Conservation (phyloP, 1,140 invertebrate genomes). For the Zelostemma sp. region DNA sequence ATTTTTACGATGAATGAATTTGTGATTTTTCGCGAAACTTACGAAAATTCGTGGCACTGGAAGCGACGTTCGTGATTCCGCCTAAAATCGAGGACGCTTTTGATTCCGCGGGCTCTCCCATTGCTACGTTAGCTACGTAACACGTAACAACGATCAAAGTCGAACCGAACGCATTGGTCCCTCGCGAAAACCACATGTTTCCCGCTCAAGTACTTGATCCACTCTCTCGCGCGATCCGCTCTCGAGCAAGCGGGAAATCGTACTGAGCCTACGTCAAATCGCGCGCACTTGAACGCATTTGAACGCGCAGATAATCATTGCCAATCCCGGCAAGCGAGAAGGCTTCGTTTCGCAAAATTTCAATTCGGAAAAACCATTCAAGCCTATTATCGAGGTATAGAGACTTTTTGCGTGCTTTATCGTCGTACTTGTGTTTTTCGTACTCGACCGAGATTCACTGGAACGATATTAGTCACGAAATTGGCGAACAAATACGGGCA, state of each 20-base stretch:
- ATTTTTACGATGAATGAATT: too few relatives aligned
- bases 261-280: conserved; percentile 48
- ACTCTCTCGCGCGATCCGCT: conserved; percentile 23
- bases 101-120: conserved; percentile 28
- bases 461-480: conserved; percentile 1
- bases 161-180: conserved; percentile 20
- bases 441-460: neutral
- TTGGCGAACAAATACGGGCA: neutral
- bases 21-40: conserved; percentile 22
- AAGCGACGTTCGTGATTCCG: conserved; percentile 60
- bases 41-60: conserved; percentile 59
- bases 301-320: too few relatives aligned
- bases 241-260: conserved; percentile 48
- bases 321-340: too few relatives aligned
- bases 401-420: neutral
- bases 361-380: too few relatives aligned
- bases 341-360: too few relatives aligned
- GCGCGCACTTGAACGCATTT: conserved; percentile 7
- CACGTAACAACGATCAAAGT: conserved; percentile 35
- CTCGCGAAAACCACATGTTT: conserved; percentile 29
- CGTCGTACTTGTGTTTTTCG: neutral
- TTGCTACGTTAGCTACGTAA: conserved; percentile 26
- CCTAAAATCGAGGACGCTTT: conserved; percentile 49
- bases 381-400: too few relatives aligned
- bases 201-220: conserved; percentile 15